phyloP scores from a whole-genome alignment of 2,888 invertebrate genomes.

The Sepioteuthis lessoniana region DNA sequence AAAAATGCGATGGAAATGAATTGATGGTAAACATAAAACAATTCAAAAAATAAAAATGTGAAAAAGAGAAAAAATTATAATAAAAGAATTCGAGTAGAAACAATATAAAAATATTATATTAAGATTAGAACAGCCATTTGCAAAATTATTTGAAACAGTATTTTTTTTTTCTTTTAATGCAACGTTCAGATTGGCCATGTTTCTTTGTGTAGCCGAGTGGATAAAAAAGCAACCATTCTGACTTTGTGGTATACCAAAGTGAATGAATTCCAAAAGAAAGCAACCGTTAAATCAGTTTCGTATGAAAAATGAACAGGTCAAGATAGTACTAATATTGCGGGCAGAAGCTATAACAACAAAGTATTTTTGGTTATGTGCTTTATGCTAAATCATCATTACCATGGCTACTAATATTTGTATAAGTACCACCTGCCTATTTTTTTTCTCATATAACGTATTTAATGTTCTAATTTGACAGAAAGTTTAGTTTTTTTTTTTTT shows the following conservation, averaged over 20 bases:
- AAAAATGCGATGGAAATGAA: not conserved
- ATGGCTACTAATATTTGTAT: not conserved
- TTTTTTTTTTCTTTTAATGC: not conserved
- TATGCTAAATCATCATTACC: not conserved
- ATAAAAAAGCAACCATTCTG: not conserved
- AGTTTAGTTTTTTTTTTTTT: too few species aligned
- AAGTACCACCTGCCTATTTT: not conserved
- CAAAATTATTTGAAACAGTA: not conserved
- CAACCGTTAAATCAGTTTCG: not conserved
- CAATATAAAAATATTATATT: not conserved
- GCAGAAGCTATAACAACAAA: not conserved
- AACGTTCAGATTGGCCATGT: not conserved
- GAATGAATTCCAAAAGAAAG: not conserved
- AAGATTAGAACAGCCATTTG: not conserved
- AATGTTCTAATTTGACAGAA: too few species aligned
- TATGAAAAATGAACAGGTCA: not conserved
- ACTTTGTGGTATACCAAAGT: not conserved
- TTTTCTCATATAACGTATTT: too few species aligned
- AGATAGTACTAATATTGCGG: not conserved
- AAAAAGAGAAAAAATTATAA: not conserved
- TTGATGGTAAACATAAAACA: not conserved
- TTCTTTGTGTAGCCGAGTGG: slow-evolving; percentile 33
- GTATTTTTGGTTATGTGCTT: not conserved
- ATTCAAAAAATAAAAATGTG: not conserved
- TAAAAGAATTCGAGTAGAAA: not conserved